Evolutionary conservation across 2,888 invertebrate species (phyloP).

Genomic region (Athalia rosae): DNA sequence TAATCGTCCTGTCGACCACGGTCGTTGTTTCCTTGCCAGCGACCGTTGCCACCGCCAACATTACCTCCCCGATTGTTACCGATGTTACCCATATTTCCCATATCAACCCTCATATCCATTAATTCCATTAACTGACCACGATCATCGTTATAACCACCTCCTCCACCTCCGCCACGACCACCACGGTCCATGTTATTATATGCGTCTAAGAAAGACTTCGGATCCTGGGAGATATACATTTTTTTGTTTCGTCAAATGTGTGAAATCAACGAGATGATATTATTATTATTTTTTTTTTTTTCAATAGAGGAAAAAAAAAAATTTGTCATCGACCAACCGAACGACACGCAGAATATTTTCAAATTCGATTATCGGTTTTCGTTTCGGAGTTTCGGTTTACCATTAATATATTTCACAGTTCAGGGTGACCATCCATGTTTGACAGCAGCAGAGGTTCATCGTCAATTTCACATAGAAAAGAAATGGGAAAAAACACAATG

Average conservation of each 20-base stretch:
- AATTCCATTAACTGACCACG: slow-evolving; percentile 72
- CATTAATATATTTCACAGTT: slow-evolving; percentile 66
- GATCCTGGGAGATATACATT: slow-evolving; percentile 65
- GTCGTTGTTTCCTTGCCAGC: slow-evolving; percentile 73
- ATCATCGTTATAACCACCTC: slow-evolving; percentile 69
- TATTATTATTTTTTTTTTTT: slow-evolving; percentile 43
- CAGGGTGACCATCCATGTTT: slow-evolving; percentile 70
- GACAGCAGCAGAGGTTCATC: slow-evolving; percentile 73
- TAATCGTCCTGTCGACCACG: slow-evolving; percentile 80
- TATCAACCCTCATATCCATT: slow-evolving; percentile 73
- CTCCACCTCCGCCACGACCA: slow-evolving; percentile 69
- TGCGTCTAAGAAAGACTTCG: slow-evolving; percentile 74
- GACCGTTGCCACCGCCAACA: slow-evolving; percentile 54
- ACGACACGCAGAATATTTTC: slow-evolving; percentile 28
- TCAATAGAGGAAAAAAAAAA: not conserved
- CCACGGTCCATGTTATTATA: slow-evolving; percentile 71
- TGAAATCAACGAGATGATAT: slow-evolving; percentile 38
- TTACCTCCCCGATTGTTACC: slow-evolving; percentile 60
- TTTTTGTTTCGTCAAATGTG: slow-evolving; percentile 34
- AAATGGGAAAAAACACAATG: slow-evolving; percentile 73
- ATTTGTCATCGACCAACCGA: not conserved
- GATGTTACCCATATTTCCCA: slow-evolving; percentile 67
- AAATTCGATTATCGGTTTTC: not conserved
- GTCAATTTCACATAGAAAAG: slow-evolving; percentile 75
- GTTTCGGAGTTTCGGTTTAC: slow-evolving; percentile 55